Evolutionary conservation across 2,113 vertebrate species (phyloP).

Genomic region (Pelodiscus sinensis): DNA sequence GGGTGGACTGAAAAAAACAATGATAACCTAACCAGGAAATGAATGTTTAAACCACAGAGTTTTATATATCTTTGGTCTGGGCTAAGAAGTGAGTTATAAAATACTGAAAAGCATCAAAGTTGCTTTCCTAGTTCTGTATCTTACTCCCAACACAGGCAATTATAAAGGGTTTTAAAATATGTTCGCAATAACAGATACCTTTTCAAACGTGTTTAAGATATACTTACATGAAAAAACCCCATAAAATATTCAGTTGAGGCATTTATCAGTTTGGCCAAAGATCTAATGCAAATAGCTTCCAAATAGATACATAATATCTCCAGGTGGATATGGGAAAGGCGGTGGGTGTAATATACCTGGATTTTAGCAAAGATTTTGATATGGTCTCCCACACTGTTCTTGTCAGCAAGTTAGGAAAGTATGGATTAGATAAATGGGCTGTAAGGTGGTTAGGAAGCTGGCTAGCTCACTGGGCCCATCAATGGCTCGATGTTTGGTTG

Average conservation of each 20-base stretch:
- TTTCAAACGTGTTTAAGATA: not conserved
- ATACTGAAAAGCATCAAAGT: not conserved
- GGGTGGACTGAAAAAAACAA: not conserved
- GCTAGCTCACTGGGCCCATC: too few species aligned
- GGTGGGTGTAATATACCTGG: too few species aligned
- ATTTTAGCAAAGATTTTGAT: too few species aligned
- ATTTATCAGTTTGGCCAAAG: not conserved
- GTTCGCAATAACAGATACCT: constrained; percentile 11
- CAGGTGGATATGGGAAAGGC: too few species aligned
- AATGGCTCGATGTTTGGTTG: too few species aligned
- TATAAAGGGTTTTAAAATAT: not conserved
- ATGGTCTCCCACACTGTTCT: too few species aligned
- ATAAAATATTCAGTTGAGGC: not conserved
- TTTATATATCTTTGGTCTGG: not conserved
- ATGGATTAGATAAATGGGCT: too few species aligned
- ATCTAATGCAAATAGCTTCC: rapidly evolving
- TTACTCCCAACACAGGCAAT: not conserved
- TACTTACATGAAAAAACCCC: not conserved
- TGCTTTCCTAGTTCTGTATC: not conserved
- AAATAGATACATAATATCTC: not conserved
- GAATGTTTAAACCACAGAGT: not conserved
- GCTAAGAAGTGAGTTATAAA: not conserved
- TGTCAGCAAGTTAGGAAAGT: too few species aligned
- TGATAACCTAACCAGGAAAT: constrained; percentile 2
- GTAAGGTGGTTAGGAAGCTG: too few species aligned